Percentiles rank a stretch among this genome's conserved stretches.
phyloP scores from a whole-genome alignment of 2,797 vertebrate species.

The Petrocephalus schoutedeni region DNA sequence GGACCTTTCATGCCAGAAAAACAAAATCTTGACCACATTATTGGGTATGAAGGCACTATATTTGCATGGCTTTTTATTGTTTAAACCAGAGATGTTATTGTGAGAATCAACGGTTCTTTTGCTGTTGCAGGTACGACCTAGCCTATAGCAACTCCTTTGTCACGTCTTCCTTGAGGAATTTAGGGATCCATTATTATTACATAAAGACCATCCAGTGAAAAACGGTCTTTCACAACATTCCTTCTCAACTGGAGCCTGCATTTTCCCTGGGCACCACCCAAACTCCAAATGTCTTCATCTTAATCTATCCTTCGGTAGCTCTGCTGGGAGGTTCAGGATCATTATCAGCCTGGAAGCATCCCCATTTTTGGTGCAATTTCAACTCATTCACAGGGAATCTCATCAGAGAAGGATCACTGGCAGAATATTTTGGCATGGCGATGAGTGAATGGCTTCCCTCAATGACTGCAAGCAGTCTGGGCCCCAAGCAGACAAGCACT shows the following conservation, averaged over 20 bases:
- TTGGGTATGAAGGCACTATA: not conserved
- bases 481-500: not conserved
- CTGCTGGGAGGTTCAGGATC: not conserved
- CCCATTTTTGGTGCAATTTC: not conserved
- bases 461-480: not conserved
- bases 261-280: not conserved
- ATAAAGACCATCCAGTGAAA: not conserved
- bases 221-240: not conserved
- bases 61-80: not conserved
- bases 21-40: not conserved
- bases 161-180: not conserved
- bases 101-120: not conserved
- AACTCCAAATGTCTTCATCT: not conserved
- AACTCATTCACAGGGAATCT: not conserved
- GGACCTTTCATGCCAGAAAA: not conserved
- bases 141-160: not conserved
- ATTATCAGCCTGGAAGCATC: not conserved
- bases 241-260: not conserved
- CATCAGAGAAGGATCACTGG: not conserved
- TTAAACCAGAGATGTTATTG: not conserved
- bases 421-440: not conserved
- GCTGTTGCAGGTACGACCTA: not conserved
- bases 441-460: not conserved
- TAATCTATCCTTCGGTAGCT: not conserved
- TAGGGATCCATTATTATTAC: not conserved